Evolutionary conservation across 2,888 invertebrate genomes (phyloP), one percentile per base, ranked within the genome.

Genomic region (Synergus umbraculus): DNA sequence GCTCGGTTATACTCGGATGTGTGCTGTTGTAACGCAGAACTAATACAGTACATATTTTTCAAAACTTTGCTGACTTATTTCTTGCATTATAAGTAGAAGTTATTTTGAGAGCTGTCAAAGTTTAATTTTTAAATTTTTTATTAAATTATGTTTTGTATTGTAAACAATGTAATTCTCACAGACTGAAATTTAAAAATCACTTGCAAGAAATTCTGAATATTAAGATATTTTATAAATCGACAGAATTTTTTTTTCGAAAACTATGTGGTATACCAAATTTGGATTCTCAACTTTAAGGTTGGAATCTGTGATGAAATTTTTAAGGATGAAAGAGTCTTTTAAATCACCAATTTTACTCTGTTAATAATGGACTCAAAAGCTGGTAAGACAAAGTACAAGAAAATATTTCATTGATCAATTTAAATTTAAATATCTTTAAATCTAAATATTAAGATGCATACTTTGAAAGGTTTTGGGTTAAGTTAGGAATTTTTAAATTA

Each of bases 231-330:
- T 66, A 1, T n/a, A 8, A 66, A 66, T n/a, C 43, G n/a, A 9
- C 43, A 41, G 7, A 9, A 66, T 10, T n/a, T 66, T 37, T 1
- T 8, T 49, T 49, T n/a, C 8, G 9, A 49, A 5, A 54, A n/a
- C 4, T 73, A 54, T 29, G 49, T 7, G 10, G 4, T 8, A 73
- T 15, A 49, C 1, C 12, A 29, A 73, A n/a, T 37, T 29, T 54
- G 73, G 54, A 73, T 54, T 73, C 37, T 10, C 54, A 54, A 54
- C 54, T 54, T 73, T 73, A 54, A 73, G 73, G 73, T 54, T 73
- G 73, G 54, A 54, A 18, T 73, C n/a, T n/a, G 12, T 13, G 3
- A 37, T 73, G 0, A 73, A 54, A 49, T 15, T 73, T 1, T 37
- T 54, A 37, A 54, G 10, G 37, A 73, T 73, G 73, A 73, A 54